A percentile compares a stretch with the other conserved stretches of the same genome.
Conservation (phyloP, 2,797 vertebrate genomes). For the Enteromius viviparus region DNA sequence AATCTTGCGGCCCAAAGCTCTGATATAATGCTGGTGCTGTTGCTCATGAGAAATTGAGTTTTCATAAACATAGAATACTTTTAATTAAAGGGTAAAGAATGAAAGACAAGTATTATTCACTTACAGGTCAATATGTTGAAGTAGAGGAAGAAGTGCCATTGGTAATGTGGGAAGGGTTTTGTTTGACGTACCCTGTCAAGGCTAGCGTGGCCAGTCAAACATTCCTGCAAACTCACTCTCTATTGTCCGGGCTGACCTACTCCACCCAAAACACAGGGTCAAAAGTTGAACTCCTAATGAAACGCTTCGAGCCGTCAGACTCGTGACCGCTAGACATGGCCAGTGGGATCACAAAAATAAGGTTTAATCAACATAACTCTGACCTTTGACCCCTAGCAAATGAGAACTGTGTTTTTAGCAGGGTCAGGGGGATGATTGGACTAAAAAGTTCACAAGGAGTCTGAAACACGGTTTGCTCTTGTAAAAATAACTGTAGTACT, state of each 20-base stretch:
- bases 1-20: background rate
- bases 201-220: background rate
- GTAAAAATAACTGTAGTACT: background rate
- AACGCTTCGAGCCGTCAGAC: slow-evolving; percentile 7
- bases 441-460: background rate
- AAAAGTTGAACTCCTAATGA: slow-evolving; percentile 46
- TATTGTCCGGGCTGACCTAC: slow-evolving; percentile 61
- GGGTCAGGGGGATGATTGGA: background rate
- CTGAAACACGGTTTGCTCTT: background rate
- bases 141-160: slow-evolving; percentile 44
- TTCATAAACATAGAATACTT: background rate
- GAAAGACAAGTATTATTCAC: slow-evolving; percentile 8
- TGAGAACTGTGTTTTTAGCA: background rate
- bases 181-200: slow-evolving; percentile 46
- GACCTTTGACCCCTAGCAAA: background rate
- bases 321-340: slow-evolving; percentile 5
- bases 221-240: slow-evolving; percentile 32
- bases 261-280: slow-evolving; percentile 58
- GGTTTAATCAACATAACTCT: slow-evolving; percentile 10
- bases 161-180: slow-evolving; percentile 34
- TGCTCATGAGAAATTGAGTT: background rate
- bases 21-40: background rate
- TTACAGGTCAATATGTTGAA: slow-evolving; percentile 43
- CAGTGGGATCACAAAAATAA: slow-evolving; percentile 33
- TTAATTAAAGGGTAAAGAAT: background rate